phyloP scores from a whole-genome alignment of 2,797 vertebrate species.

The Takifugu ocellatus region DNA sequence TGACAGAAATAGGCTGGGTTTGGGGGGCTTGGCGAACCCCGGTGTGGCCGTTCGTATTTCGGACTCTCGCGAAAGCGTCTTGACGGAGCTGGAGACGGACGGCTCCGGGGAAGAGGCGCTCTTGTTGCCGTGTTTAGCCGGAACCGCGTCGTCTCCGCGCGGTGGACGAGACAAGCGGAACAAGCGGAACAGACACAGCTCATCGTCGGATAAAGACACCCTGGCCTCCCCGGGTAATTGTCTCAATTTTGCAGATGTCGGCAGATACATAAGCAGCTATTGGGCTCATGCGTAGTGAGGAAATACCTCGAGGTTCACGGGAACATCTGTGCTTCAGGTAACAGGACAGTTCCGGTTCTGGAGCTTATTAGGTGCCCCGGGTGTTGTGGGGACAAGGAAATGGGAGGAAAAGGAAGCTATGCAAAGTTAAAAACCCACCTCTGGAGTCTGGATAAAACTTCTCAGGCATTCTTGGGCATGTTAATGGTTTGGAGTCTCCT shows the following conservation, averaged over 20 bases:
- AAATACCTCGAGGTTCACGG: too few relatives aligned
- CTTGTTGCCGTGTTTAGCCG: conserved; percentile 68
- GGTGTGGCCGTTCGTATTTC: conserved; percentile 72
- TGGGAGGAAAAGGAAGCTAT: too few relatives aligned
- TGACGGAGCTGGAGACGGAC: conserved; percentile 77
- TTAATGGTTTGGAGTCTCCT: not conserved
- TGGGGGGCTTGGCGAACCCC: conserved; percentile 54
- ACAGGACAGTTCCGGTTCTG: too few relatives aligned
- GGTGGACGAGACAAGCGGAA: conserved; percentile 57
- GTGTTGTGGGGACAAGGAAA: too few relatives aligned
- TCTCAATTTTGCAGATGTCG: not conserved
- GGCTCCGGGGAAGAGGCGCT: conserved; percentile 76
- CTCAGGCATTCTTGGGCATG: too few relatives aligned
- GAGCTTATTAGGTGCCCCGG: too few relatives aligned
- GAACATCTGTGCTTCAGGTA: too few relatives aligned
- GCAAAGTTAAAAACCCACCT: too few relatives aligned
- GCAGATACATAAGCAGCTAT: too few relatives aligned
- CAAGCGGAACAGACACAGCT: conserved; percentile 70
- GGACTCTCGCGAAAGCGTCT: conserved; percentile 73
- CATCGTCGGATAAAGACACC: conserved; percentile 76
- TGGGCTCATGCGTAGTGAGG: too few relatives aligned
- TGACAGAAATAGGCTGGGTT: conserved; percentile 39
- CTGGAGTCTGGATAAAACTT: too few relatives aligned
- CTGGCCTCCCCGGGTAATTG: conserved; percentile 74
- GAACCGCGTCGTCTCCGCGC: conserved; percentile 63